phyloP scores from a whole-genome alignment of 2,113 vertebrate genomes.

The Cheirogaleus medius region DNA sequence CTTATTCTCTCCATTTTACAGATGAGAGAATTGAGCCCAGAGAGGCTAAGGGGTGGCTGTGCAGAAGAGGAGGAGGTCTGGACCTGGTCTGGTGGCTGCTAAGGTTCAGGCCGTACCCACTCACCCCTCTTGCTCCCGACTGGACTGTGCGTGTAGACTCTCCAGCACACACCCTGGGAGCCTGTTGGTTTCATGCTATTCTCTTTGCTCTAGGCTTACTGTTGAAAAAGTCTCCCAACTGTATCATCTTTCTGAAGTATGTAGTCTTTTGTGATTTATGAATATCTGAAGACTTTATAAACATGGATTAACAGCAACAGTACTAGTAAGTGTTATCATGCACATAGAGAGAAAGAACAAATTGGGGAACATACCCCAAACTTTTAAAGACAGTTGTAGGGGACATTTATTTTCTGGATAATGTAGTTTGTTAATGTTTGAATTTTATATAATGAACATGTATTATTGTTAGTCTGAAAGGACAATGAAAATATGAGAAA shows the following conservation, averaged over 20 bases:
- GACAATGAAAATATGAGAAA: conserved; percentile 44
- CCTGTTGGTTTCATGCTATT: background rate
- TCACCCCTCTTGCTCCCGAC: rapidly evolving
- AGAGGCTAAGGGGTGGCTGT: background rate
- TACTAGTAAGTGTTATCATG: background rate
- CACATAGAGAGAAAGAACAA: background rate
- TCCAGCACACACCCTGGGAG: background rate
- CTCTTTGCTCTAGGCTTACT: background rate
- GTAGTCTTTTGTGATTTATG: background rate
- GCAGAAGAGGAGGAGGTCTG: background rate
- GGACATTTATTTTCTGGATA: background rate
- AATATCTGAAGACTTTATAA: background rate
- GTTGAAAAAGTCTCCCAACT: background rate
- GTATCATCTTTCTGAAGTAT: background rate
- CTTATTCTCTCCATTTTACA: background rate
- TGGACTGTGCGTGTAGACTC: background rate
- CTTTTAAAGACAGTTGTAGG: background rate
- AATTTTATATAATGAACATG: background rate
- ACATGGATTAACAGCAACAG: background rate
- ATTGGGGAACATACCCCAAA: background rate
- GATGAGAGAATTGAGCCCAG: background rate
- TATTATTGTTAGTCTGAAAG: conserved; percentile 54
- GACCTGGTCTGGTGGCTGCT: rapidly evolving
- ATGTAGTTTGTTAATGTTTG: background rate
- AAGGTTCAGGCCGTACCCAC: background rate